Base-by-base conservation (phyloP, 2,113 vertebrate genomes). In the Ctenodactylus gundi region DNA sequence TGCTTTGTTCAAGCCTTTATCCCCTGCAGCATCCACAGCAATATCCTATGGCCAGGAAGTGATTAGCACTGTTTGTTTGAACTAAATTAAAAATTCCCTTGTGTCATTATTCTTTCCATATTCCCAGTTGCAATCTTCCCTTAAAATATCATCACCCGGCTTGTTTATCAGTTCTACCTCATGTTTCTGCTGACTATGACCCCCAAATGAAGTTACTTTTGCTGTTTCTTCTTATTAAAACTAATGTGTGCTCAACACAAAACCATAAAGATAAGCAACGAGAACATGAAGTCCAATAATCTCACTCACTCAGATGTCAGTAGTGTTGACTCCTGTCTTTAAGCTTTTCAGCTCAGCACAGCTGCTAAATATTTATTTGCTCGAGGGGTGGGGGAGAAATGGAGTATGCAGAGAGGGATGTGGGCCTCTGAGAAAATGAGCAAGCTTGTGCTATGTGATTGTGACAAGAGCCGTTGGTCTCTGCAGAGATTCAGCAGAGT, bases 171-270 rank as follows among this genome's bases (percentile, higher is more conserved):
- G 41, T 51, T 88, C 17, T 53, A 60, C 58, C 39, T n/a, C 29
- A 46, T 58, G 36, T 46, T 68, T 49, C 49, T 77, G 46, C 18
- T 36, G 18, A 83, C 9, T 67, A 21, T 31, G 51, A 67, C 18
- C 55, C 18, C 41, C 6, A 39, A 58, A 44, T 68, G 67, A 90
- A 86, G 36, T 89, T 55, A 78, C 11, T 49, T 67, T 70, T 25
- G 39, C 64, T 55, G 57, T 68, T 90, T 41, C 31, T 85, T 67
- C 68, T 84, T 85, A 64, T 86, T 76, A 70, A 90, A 85, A 86
- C 18, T 49, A 77, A 68, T n/a, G 14, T 34, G 51, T 51, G 17
- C 39, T 65, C 75, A 46, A 85, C 7, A 44, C 34, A 55, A 86
- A 81, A 86, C 81, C 41, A 90, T 29, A 81, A 68, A 94, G 25